These are phyloP conservation scores for Oryzias curvinotus DNA, from an alignment of 2,113 vertebrate genomes.

Conservation along the genomic window DNA sequence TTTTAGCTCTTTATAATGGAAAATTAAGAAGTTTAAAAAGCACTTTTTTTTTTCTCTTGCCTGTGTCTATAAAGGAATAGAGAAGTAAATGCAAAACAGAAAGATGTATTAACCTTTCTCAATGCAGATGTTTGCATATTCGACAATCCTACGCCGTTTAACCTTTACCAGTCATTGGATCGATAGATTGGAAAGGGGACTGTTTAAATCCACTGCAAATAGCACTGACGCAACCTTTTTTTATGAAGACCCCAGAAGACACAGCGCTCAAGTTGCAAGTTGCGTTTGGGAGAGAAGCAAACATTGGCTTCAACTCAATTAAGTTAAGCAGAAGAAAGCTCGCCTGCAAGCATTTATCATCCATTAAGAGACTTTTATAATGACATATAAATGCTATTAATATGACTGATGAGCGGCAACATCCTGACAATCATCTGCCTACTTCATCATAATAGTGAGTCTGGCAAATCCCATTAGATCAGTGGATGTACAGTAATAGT, in stretches of 20 bases:
- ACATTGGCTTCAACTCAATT: constrained; percentile 60
- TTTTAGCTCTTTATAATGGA: constrained; percentile 3
- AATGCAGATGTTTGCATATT: constrained; percentile 58
- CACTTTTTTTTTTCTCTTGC: constrained; percentile 10
- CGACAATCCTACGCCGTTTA: constrained; percentile 62
- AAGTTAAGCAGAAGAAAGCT: constrained; percentile 54
- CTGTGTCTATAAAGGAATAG: constrained; percentile 21
- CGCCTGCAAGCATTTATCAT: constrained; percentile 46
- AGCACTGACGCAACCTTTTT: constrained; percentile 34
- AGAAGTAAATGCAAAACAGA: constrained; percentile 61
- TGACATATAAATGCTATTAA: constrained; percentile 75
- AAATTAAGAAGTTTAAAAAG: neutral
- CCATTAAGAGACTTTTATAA: constrained; percentile 68
- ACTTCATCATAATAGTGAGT: constrained; percentile 69
- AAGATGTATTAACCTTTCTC: constrained; percentile 56
- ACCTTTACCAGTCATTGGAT: constrained; percentile 65
- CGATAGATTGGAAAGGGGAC: constrained; percentile 61
- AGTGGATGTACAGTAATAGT: constrained; percentile 41
- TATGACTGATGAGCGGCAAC: constrained; percentile 72
- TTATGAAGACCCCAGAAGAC: constrained; percentile 35
- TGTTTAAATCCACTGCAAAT: constrained; percentile 63
- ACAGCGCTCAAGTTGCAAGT: constrained; percentile 42
- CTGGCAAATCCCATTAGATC: constrained; percentile 66
- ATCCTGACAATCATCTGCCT: constrained; percentile 67
- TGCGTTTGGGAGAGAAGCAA: constrained; percentile 18